Evolutionary conservation across 2,888 invertebrate genomes (phyloP).

Genomic region (Cantharis rufa): DNA sequence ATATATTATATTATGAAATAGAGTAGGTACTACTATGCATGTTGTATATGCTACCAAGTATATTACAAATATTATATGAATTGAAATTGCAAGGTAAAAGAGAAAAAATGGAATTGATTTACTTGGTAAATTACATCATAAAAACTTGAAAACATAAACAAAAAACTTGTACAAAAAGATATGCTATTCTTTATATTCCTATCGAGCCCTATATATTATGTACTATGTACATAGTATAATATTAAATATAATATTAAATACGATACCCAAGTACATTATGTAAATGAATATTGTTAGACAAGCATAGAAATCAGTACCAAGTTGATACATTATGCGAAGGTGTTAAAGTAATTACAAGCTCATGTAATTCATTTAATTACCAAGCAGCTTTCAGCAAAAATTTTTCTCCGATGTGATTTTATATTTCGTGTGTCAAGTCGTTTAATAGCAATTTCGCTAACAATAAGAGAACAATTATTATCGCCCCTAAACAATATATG

Average conservation of each 20-base stretch:
- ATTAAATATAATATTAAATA: not conserved
- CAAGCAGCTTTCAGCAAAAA: not conserved
- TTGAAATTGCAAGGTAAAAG: no score
- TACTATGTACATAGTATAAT: no score
- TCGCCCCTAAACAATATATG: constrained; percentile 23
- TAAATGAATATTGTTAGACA: not conserved
- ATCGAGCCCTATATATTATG: no score
- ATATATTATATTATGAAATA: no score
- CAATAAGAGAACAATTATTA: constrained; percentile 23
- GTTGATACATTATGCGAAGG: not conserved
- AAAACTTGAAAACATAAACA: no score
- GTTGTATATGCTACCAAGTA: no score
- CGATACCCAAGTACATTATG: not conserved
- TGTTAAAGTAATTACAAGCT: not conserved
- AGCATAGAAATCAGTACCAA: constrained; percentile 1
- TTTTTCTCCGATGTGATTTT: not conserved
- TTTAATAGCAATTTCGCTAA: constrained; percentile 16
- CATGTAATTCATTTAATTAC: not conserved
- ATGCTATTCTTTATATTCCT: no score
- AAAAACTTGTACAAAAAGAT: no score
- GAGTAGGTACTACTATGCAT: no score
- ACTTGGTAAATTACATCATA: no score
- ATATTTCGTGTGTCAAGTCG: constrained; percentile 7
- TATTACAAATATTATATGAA: no score
- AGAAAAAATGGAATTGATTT: no score